A percentile compares a stretch with the other conserved stretches of the same genome.
Evolutionary conservation across 2,113 vertebrate genomes (phyloP).

Genomic region (Chaetops frenatus): DNA sequence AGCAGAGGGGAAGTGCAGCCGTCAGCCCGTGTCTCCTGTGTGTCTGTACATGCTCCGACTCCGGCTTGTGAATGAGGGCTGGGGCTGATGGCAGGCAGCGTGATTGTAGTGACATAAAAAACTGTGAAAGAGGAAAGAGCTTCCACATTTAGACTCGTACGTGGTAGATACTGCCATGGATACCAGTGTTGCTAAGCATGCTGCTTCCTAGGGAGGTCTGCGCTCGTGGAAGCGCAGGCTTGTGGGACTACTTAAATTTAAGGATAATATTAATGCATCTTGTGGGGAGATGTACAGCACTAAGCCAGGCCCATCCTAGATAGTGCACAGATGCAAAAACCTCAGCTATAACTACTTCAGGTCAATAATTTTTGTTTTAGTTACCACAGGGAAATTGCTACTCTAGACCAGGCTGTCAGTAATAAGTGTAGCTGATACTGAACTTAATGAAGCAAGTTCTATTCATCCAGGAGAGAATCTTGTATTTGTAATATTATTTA

Average conservation of each 20-base stretch:
- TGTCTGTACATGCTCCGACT: rapidly evolving
- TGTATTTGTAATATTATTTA: neutral
- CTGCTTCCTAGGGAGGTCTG: neutral
- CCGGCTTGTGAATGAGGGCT: neutral
- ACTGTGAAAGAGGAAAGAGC: neutral
- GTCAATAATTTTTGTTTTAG: neutral
- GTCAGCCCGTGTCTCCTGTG: neutral
- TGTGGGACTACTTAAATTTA: neutral
- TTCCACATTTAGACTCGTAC: neutral
- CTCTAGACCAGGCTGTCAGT: neutral
- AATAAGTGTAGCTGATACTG: neutral
- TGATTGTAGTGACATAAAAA: neutral
- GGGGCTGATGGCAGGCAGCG: neutral
- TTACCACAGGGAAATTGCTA: neutral
- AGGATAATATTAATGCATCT: neutral
- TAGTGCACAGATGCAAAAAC: neutral
- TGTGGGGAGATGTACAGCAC: neutral
- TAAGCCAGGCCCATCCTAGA: neutral
- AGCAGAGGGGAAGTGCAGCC: neutral
- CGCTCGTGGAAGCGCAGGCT: neutral
- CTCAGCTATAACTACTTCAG: neutral
- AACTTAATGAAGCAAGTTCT: neutral
- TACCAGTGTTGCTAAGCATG: slow-evolving; percentile 21
- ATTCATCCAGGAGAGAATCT: neutral
- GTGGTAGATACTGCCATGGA: neutral